Percentiles rank a stretch among this genome's conserved stretches.
phyloP scores from a whole-genome alignment of 2,888 invertebrate species.

The Zhuqinia jingwanae region DNA sequence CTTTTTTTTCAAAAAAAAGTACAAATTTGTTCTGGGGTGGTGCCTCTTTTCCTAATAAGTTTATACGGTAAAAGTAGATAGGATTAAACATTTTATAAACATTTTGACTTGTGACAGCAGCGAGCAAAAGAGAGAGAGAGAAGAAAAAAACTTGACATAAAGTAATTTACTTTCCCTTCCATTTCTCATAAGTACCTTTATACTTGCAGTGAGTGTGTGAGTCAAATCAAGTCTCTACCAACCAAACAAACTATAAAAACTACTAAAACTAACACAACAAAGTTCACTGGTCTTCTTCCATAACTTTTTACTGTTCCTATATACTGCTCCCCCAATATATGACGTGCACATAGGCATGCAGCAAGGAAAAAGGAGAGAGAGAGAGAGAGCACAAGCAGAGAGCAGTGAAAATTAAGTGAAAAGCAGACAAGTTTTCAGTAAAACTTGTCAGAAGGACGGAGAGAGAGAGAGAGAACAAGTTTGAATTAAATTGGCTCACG shows the following conservation, averaged over 20 bases:
- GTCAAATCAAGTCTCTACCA: neutral
- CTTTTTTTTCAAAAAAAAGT: neutral
- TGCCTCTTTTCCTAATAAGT: too few relatives aligned
- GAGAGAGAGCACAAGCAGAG: neutral
- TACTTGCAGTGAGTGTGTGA: neutral
- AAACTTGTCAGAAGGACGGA: conserved; percentile 59
- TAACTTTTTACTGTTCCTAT: neutral
- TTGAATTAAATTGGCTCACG: conserved; percentile 72
- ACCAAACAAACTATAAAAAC: too few relatives aligned
- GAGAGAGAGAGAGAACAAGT: conserved; percentile 61
- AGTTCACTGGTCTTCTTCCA: neutral
- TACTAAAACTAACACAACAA: neutral
- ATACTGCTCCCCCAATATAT: neutral
- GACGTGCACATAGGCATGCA: neutral
- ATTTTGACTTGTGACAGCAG: conserved; percentile 37
- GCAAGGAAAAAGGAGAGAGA: neutral
- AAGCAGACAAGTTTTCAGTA: conserved; percentile 58
- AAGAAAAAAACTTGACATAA: conserved; percentile 24
- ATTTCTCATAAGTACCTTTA: neutral
- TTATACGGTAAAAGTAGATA: too few relatives aligned
- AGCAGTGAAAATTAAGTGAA: conserved; percentile 58
- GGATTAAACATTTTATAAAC: neutral
- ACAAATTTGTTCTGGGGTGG: neutral
- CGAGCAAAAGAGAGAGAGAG: neutral
- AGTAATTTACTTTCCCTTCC: conserved; percentile 28